Base-by-base conservation (phyloP, 2,888 invertebrate species). In the Megamerina dolium region DNA sequence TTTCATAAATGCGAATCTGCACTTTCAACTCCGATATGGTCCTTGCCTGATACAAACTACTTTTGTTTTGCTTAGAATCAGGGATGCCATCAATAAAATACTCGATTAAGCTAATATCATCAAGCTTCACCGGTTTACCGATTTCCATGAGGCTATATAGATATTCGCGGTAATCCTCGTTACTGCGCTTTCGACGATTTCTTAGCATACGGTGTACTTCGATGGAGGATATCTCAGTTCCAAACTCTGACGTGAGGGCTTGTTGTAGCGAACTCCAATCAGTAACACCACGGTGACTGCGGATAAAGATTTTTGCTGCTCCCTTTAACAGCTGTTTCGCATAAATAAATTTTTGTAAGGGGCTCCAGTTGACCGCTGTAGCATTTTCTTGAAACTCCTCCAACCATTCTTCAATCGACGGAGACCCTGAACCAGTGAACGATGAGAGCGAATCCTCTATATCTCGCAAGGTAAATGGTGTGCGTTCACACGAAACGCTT, bases 81-180 rank as follows among this genome's bases (percentile, higher is more conserved):
- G 43, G 43, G 13, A 47, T 46, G 2, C 52, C 45, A 3, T 49
- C 40, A 3, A 45, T 20, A 20, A 50, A 52, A 34, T 50, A 50
- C 12, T 46, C 48, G 5, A 52, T 41, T 2, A 41, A n/a, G 29
- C 50, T 52, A 23, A 39, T 29, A 3, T 50, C 52, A 34, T 52
- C 52, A 3, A 49, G n/a, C 10, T 37, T n/a, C 12, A 51, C 43
- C 18, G 45, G 35, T 6, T 26, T 32, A 5, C 51, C 44, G 9
- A 48, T 46, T 32, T 51, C 48, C 45, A 48, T 48, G 4, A 47
- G 20, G 9, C 38, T 39, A n/a, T 51, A 49, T 9, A 49, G 30
- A 26, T 43, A 51, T 31, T 49, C 45, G 4, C 45, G 16, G 1
- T 30, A 39, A 5, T 40, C 34, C 27, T 49, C 49, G 19, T 43